A percentile compares a stretch with the other conserved stretches of the same genome.
Conservation (phyloP, 2,888 invertebrate species). For the Stenolophus ochropezus region DNA sequence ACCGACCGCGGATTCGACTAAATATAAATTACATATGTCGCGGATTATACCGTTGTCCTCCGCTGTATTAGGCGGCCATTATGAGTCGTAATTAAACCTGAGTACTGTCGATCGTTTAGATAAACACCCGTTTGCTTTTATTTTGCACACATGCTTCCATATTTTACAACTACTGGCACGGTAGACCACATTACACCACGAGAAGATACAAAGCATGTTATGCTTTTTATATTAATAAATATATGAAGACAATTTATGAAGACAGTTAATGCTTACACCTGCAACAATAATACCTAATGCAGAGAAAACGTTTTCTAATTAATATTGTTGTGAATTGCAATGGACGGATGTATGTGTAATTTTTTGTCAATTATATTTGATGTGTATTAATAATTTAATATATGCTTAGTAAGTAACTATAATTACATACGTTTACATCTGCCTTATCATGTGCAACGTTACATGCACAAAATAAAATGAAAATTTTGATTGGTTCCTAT, state of each 20-base stretch:
- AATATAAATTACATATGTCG: slow-evolving; percentile 55
- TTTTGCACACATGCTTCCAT: not conserved
- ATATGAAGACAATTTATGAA: not conserved
- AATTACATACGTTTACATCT: no score
- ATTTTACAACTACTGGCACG: not conserved
- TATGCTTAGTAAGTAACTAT: no score
- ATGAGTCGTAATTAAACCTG: slow-evolving; percentile 43
- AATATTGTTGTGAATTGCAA: not conserved
- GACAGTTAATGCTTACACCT: not conserved
- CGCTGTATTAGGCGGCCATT: slow-evolving; percentile 58
- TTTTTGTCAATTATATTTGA: no score
- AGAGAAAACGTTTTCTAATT: not conserved
- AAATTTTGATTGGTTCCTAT: no score
- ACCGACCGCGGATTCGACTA: slow-evolving; percentile 31
- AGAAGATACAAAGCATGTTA: not conserved
- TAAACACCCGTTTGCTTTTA: slow-evolving; percentile 47
- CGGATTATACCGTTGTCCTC: slow-evolving; percentile 52
- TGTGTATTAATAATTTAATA: no score
- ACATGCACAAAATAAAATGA: no score
- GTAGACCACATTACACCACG: not conserved
- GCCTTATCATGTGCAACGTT: no score
- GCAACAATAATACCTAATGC: not conserved
- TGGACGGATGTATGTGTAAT: no score
- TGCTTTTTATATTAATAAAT: not conserved
- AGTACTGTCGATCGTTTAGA: slow-evolving; percentile 45